Evolutionary conservation across 2,797 vertebrate genomes (phyloP).

Genomic region (Aplochiton taeniatus): DNA sequence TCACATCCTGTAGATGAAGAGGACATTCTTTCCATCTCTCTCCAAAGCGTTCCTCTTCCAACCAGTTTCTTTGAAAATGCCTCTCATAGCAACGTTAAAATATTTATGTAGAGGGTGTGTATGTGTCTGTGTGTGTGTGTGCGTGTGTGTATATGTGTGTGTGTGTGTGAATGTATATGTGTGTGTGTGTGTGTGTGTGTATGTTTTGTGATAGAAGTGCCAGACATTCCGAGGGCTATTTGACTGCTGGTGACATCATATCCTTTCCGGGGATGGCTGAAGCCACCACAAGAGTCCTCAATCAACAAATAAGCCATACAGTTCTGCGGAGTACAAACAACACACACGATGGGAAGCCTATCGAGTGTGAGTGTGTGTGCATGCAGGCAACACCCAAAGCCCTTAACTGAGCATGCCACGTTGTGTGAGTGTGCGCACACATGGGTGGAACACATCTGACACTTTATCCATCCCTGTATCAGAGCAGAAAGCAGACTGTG

Average conservation of each 20-base stretch:
- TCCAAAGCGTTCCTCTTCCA: neutral
- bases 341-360: neutral
- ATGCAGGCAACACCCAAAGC: neutral
- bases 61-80: neutral
- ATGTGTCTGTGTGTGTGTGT: neutral
- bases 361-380: neutral
- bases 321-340: too few relatives aligned
- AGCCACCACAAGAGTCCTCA: too few relatives aligned
- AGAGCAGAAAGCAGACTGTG: slow-evolving; percentile 32
- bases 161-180: slow-evolving; percentile 3
- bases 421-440: neutral
- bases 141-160: slow-evolving; percentile 14
- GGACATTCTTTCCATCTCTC: neutral
- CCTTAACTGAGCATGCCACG: neutral
- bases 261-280: too few relatives aligned
- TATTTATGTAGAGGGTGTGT: slow-evolving; percentile 16
- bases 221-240: slow-evolving; percentile 21
- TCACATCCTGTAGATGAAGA: neutral
- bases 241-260: neutral
- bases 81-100: slow-evolving; percentile 7
- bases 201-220: slow-evolving; percentile 4
- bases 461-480: slow-evolving; percentile 17
- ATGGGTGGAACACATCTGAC: slow-evolving; percentile 34
- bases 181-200: slow-evolving; percentile 14
- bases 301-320: too few relatives aligned